phyloP scores from a whole-genome alignment of 1,140 invertebrate genomes.

The Zophobas morio region DNA sequence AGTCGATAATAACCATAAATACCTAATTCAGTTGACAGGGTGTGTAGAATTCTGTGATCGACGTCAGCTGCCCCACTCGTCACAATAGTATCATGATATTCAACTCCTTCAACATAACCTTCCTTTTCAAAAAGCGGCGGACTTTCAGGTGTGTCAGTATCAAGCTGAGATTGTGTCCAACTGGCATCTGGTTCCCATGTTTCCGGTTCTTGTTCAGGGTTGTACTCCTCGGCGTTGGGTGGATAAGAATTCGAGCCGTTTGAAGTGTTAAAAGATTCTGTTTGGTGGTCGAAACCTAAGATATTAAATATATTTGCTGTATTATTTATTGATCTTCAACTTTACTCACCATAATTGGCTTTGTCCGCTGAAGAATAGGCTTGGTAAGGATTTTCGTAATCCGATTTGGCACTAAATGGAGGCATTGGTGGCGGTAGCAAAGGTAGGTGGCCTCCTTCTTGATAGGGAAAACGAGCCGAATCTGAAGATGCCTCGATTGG shows the following conservation, averaged over 20 bases:
- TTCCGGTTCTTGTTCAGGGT: slow-evolving; percentile 61
- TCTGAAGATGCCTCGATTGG: slow-evolving; percentile 55
- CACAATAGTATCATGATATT: slow-evolving; percentile 71
- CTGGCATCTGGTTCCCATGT: slow-evolving; percentile 59
- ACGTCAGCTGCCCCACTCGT: slow-evolving; percentile 70
- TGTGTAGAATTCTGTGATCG: slow-evolving; percentile 70
- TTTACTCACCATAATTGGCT: slow-evolving; percentile 43
- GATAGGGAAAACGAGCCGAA: slow-evolving; percentile 48
- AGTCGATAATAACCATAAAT: background rate
- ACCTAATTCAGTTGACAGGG: slow-evolving; percentile 54
- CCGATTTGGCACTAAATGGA: slow-evolving; percentile 66
- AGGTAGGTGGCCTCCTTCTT: slow-evolving; percentile 63
- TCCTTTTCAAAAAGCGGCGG: slow-evolving; percentile 78
- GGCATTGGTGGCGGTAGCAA: slow-evolving; percentile 74
- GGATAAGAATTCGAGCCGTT: slow-evolving; percentile 45
- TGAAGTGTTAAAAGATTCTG: slow-evolving; percentile 41
- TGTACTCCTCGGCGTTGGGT: slow-evolving; percentile 60
- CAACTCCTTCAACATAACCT: slow-evolving; percentile 69
- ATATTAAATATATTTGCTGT: no score
- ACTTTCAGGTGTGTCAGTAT: slow-evolving; percentile 75
- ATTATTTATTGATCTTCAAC: no score
- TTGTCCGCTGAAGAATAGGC: slow-evolving; percentile 24
- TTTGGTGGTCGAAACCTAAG: background rate
- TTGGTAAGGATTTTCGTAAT: slow-evolving; percentile 49
- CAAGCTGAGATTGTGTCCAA: slow-evolving; percentile 56